phyloP scores from a whole-genome alignment of 2,113 vertebrate species.

The Miniopterus natalensis region DNA sequence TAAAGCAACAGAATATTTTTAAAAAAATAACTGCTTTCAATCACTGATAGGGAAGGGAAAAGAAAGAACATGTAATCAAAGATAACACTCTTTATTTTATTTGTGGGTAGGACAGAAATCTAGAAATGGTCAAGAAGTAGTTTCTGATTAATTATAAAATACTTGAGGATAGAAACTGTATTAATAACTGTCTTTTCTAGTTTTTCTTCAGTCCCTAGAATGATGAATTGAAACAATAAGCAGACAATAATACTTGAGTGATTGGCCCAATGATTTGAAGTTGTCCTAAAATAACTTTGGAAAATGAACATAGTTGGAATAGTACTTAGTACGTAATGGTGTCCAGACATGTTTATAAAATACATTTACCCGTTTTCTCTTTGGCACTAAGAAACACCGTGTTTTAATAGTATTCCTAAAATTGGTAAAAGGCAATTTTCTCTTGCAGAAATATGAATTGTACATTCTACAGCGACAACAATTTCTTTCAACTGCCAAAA shows the following conservation, averaged over 20 bases:
- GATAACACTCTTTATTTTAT: background rate
- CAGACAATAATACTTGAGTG: background rate
- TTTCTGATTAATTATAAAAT: background rate
- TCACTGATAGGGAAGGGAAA: background rate
- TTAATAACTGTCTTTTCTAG: background rate
- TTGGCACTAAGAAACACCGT: background rate
- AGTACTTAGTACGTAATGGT: background rate
- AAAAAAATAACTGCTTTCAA: conserved; percentile 18
- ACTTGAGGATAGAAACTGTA: background rate
- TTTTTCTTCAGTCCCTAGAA: background rate
- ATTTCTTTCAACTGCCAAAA: conserved; percentile 39
- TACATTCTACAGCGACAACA: conserved; percentile 9
- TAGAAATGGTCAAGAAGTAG: background rate
- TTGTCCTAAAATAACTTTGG: conserved; percentile 34
- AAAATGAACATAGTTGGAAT: conserved; percentile 10
- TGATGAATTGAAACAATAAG: background rate
- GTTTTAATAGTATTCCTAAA: conserved; percentile 62
- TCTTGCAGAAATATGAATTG: conserved; percentile 49
- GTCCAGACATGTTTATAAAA: background rate
- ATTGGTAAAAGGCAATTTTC: conserved; percentile 59
- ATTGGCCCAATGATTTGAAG: conserved; percentile 41
- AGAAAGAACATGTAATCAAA: background rate
- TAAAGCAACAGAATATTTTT: background rate
- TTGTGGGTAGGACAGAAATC: background rate
- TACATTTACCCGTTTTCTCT: background rate